Conservation (phyloP, 2,113 vertebrate species). For the Chroicocephalus ridibundus region DNA sequence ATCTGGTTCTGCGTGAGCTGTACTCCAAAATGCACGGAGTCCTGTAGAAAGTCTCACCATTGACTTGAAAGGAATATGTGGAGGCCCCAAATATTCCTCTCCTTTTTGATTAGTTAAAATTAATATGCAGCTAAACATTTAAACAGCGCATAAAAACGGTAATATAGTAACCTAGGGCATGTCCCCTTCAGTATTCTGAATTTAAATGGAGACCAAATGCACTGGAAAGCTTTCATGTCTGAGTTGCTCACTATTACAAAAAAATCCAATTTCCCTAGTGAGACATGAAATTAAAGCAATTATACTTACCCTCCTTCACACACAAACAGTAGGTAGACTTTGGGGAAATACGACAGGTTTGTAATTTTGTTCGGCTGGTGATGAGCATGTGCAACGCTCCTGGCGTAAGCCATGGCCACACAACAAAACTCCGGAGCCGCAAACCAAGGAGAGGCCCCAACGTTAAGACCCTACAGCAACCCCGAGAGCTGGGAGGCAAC, state of each 20-base stretch:
- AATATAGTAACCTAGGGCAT: not conserved
- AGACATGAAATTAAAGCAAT: slow-evolving; percentile 60
- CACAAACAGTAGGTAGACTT: slow-evolving; percentile 23
- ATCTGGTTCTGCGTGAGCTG: not conserved
- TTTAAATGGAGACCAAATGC: slow-evolving; percentile 24
- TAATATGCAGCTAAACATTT: not conserved
- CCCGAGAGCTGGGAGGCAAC: not conserved
- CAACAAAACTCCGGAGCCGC: not conserved
- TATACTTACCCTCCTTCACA: slow-evolving; percentile 1
- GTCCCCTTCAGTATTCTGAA: not conserved
- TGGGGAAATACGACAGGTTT: slow-evolving; percentile 36
- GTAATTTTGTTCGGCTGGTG: not conserved
- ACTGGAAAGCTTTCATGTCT: slow-evolving; percentile 23
- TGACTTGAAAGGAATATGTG: not conserved
- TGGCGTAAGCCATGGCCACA: not conserved
- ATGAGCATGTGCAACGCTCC: not conserved
- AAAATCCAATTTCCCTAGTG: slow-evolving; percentile 17
- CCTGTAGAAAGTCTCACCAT: not conserved
- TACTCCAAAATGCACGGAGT: not conserved
- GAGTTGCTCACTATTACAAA: not conserved
- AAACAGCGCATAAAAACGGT: not conserved
- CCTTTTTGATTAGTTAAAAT: not conserved
- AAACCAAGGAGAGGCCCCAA: not conserved
- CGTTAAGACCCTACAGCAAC: not conserved
- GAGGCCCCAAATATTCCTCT: not conserved